phyloP scores from a whole-genome alignment of 2,797 vertebrate species.

The Mareca strepera region DNA sequence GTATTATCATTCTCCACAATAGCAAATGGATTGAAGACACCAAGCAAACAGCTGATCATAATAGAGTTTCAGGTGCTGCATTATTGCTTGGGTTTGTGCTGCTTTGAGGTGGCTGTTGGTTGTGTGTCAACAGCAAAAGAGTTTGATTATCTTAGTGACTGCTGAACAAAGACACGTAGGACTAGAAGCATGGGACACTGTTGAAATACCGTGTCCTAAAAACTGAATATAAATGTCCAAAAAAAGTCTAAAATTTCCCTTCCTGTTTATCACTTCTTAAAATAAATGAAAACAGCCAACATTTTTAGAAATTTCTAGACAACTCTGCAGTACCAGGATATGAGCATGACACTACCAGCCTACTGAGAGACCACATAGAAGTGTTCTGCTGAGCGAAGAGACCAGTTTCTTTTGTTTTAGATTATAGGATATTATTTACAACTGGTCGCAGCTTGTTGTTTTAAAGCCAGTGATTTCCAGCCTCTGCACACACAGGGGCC shows the following conservation, averaged over 20 bases:
- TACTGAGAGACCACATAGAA: not conserved
- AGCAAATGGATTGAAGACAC: slow-evolving; percentile 61
- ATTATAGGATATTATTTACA: slow-evolving; percentile 2
- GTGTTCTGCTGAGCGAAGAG: not conserved
- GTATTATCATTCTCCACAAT: slow-evolving; percentile 40
- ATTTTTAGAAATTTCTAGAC: slow-evolving; percentile 32
- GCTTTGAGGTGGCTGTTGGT: not conserved
- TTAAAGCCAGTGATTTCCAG: slow-evolving; percentile 5
- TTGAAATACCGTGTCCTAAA: not conserved
- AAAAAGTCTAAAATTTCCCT: not conserved
- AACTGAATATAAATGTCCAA: not conserved
- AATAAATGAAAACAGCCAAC: not conserved
- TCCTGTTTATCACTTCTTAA: not conserved
- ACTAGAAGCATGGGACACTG: not conserved
- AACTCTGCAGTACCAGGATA: not conserved
- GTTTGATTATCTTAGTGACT: not conserved
- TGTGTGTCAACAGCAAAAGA: fast-evolving
- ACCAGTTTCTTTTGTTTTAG: not conserved
- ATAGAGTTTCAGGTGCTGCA: not conserved
- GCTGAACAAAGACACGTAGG: not conserved
- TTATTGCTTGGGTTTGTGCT: not conserved
- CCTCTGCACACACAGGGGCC: not conserved
- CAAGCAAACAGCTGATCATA: not conserved
- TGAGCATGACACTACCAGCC: not conserved
- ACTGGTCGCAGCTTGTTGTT: not conserved